A percentile compares a stretch with the other conserved stretches of the same genome.
These are phyloP conservation scores for Leptosomus discolor DNA, from an alignment of 2,113 vertebrate genomes.

Conservation along the genomic window DNA sequence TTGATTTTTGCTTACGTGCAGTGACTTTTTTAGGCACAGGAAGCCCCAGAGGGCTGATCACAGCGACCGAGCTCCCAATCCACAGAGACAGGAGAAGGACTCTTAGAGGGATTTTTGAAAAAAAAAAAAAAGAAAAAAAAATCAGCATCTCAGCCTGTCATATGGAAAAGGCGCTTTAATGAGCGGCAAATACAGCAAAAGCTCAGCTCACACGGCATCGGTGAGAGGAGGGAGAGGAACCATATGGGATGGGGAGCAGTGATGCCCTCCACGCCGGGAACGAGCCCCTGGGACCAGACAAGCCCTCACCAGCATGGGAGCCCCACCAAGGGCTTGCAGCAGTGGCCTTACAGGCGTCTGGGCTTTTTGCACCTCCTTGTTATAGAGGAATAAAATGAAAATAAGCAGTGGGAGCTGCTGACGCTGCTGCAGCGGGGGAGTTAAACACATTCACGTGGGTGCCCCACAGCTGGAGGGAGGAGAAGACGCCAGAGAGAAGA, in stretches of 20 bases:
- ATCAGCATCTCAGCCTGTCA: constrained; percentile 25
- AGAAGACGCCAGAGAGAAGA: neutral
- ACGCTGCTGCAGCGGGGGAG: neutral
- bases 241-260: neutral
- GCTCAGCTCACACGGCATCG: neutral
- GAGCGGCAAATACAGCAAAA: neutral
- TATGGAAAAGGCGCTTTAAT: constrained; percentile 6
- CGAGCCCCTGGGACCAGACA: neutral
- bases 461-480: neutral
- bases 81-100: constrained; percentile 70
- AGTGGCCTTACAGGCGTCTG: neutral
- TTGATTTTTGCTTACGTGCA: constrained; percentile 60
- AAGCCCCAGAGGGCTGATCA: constrained; percentile 69
- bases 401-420: neutral
- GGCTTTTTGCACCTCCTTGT: neutral
- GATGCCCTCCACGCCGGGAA: neutral
- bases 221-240: neutral
- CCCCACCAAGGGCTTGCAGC: neutral
- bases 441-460: constrained; percentile 24
- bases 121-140: neutral
- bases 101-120: constrained; percentile 48
- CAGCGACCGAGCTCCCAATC: constrained; percentile 59
- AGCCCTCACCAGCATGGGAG: neutral
- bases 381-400: neutral
- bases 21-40: constrained; percentile 71